Evolutionary conservation across 2,113 vertebrate species (phyloP), one percentile per base, ranked within the genome.

Genomic region (Origma solitaria): DNA sequence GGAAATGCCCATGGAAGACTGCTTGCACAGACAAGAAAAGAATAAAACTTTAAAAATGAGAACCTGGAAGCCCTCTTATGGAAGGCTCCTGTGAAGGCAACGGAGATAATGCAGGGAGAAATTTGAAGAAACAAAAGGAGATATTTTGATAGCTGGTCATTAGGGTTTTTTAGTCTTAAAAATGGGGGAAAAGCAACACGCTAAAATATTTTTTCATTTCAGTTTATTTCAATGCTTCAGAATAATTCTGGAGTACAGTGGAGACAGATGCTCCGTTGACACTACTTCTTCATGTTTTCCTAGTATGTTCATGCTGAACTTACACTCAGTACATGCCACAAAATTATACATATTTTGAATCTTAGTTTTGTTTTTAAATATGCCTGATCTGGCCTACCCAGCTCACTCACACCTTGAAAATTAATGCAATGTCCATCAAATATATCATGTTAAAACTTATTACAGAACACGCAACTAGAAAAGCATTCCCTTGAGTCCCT

Each of bases 181-280:
- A 85, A 53, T 3, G 1, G 21, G 19, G 28, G 9, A 65, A 61
- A 73, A 33, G 37, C 6, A 50, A 35, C 38, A 56, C 3, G 6
- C 28, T 70, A 38, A 57, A 71, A 11, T 28, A 47, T 20, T 28
- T 89, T 70, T 70, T 51, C 31, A 47, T 75, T 62, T 76, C 44
- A 61, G 16, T 31, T 14, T 84, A 65, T 40, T 72, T 80, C 23
- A 61, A 84, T 72, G 13, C 40, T 64, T 64, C 37, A 56, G 30
- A 33, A 37, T 40, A 64, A 56, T 69, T 65, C 31, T 62, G 68
- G 12, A 79, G 27, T 40, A 47, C 0, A 0, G 50, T 5, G 5
- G 17, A 83, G 21, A 51, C 0, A 0, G 16, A n/a, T 72, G 11
- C 31, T 70, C 8, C n/a, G 18, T 5, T 47, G 19, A 33, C 20